Evolutionary conservation across 2,888 invertebrate genomes (phyloP), one percentile per base, ranked within the genome.

Genomic region (Scaptomyza cyrtandrae): DNA sequence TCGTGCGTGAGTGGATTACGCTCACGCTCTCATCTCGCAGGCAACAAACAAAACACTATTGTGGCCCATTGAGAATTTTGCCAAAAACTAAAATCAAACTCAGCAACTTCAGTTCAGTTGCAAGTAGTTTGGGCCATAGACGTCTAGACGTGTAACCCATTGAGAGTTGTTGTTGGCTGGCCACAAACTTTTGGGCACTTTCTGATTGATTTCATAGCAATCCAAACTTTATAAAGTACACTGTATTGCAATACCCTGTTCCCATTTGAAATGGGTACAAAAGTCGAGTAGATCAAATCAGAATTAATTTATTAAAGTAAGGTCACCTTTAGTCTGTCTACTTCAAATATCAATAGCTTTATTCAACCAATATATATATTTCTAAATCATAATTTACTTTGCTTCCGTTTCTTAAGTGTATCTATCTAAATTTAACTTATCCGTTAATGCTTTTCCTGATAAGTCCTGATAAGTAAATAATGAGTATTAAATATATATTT

Each of bases 81-180:
- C 33, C 70, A 45, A 71, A 63, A 71, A 63, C 62, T 50, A 63
- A 52, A 65, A 48, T 65, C 65, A 56, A 65, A 66, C 49, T 39
- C 52, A 19, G 13, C 45, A 58, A 68, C 52, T 58, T 68, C 31
- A 29, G 16, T 58, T 68, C 31, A 29, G 16, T 16, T 39, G 27
- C 31, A 9, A 29, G 33, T 14, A 37, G 46, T 33, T 61, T 48
- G 43, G 52, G 29, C 27, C 14, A 29, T 10, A n/a, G 27, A 29
- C 53, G 70, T 70, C 72, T 70, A 70, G 64, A 70, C 70, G 39
- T 35, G 33, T 27, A 31, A 10, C 52, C 43, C 52, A 57, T 56
- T 52, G 52, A 69, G 56, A 71, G 46, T 52, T 63, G 19, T 19
- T 19, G 19, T 50, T 13, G 39, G 39, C 14, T 13, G 43, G 52